These are phyloP conservation scores for Oreotrochilus melanogaster DNA, from an alignment of 2,113 vertebrate species.

Conservation along the genomic window DNA sequence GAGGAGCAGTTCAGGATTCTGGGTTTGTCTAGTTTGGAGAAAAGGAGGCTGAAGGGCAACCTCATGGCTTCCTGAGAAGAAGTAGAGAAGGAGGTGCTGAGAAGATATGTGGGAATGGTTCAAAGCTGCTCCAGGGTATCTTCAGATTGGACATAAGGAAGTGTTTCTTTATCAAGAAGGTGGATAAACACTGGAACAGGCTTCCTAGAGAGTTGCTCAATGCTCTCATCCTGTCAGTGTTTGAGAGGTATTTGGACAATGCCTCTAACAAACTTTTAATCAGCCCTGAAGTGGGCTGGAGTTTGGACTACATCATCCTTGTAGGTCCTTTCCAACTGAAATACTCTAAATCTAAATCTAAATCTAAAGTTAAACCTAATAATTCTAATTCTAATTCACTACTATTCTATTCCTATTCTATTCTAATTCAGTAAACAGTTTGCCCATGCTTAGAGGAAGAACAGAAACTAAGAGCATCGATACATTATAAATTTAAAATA, in stretches of 20 bases:
- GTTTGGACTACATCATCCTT: rapidly evolving
- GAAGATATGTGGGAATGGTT: rapidly evolving
- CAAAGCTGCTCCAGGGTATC: rapidly evolving
- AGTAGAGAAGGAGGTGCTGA: background rate
- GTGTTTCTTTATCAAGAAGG: background rate
- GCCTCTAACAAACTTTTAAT: too few relatives aligned
- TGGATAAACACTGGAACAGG: too few relatives aligned
- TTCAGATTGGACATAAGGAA: background rate
- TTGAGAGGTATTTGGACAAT: too few relatives aligned
- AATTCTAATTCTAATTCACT: too few relatives aligned
- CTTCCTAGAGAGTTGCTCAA: too few relatives aligned
- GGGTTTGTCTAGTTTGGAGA: background rate
- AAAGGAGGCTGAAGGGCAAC: too few relatives aligned
- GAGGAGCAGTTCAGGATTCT: rapidly evolving
- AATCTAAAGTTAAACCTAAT: too few relatives aligned
- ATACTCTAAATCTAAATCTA: too few relatives aligned
- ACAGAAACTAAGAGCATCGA: background rate
- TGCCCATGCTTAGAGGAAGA: background rate
- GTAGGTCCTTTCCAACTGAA: background rate
- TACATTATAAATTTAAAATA: background rate
- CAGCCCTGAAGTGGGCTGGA: background rate
- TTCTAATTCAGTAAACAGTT: background rate
- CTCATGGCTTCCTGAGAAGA: background rate
- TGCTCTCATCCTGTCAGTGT: too few relatives aligned
- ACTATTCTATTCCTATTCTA: background rate